A percentile compares a stretch with the other conserved stretches of the same genome.
Conservation (phyloP, 1,140 invertebrate species). For the Oryzaephilus surinamensis region DNA sequence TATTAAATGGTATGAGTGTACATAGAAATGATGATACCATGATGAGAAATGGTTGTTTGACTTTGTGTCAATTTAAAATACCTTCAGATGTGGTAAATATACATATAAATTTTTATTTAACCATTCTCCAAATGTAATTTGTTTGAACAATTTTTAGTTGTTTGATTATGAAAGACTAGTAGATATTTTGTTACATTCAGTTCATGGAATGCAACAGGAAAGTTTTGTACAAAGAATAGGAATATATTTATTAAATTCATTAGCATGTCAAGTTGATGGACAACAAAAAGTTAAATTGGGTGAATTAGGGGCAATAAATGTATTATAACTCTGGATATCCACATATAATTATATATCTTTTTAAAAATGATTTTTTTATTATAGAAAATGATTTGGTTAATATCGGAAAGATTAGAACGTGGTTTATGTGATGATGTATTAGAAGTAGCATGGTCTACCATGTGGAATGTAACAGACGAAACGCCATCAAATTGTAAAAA, state of each 20-base stretch:
- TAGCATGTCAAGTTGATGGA: conserved; percentile 93
- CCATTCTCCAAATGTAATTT: not conserved
- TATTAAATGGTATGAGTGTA: conserved; percentile 80
- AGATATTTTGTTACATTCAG: conserved; percentile 71
- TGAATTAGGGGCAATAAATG: conserved; percentile 76
- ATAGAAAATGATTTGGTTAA: conserved; percentile 77
- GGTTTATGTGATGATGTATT: conserved; percentile 86
- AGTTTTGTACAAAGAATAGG: conserved; percentile 89
- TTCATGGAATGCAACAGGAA: conserved; percentile 70
- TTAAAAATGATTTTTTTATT: conserved; percentile 16
- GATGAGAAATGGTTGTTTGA: conserved; percentile 92
- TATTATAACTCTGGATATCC: conserved; percentile 39
- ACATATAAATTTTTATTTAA: too few relatives aligned
- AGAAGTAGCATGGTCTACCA: conserved; percentile 95
- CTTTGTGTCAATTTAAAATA: conserved; percentile 89
- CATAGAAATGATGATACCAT: conserved; percentile 79
- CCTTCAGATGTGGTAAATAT: conserved; percentile 83
- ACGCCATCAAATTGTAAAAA: conserved; percentile 84
- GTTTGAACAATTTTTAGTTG: conserved; percentile 45
- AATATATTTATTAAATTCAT: conserved; percentile 87
- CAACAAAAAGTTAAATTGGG: conserved; percentile 84
- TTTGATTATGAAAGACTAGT: conserved; percentile 87
- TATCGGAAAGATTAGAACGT: conserved; percentile 61
- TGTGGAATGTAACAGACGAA: conserved; percentile 98
- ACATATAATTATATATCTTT: not conserved